A percentile compares a stretch with the other conserved stretches of the same genome.
Evolutionary conservation across 92 coral and sea anemone species (phyloP).

Genomic region (Phymanthus crucifer): DNA sequence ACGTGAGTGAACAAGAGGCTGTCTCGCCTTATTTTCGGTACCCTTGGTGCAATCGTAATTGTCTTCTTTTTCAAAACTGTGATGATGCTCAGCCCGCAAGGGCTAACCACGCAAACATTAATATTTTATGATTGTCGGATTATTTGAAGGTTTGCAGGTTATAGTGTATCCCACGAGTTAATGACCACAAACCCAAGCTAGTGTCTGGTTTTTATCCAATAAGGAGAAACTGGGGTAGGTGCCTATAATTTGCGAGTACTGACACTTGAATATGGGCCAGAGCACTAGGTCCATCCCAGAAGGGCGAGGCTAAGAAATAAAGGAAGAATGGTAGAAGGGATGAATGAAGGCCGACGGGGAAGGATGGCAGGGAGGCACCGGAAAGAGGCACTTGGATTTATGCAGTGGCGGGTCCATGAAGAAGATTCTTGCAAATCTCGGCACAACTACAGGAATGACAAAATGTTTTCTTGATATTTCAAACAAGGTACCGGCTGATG

Average conservation of each 20-base stretch:
- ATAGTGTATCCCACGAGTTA: background rate
- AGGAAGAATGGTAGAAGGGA: background rate
- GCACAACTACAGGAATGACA: too few species aligned
- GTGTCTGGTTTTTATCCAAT: background rate
- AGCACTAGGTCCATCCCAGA: too few species aligned
- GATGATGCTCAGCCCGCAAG: conserved; percentile 1
- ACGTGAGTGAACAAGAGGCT: too few species aligned
- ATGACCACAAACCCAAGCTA: background rate
- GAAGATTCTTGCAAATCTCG: too few species aligned
- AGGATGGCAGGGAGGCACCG: too few species aligned
- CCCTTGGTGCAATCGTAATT: background rate
- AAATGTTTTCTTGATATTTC: too few species aligned
- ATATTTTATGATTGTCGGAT: conserved; percentile 5
- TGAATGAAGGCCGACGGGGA: background rate
- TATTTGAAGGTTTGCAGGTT: background rate
- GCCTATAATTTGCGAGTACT: too few species aligned
- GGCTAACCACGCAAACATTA: conserved; percentile 3
- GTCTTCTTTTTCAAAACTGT: background rate
- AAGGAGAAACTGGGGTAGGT: background rate
- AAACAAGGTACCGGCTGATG: too few species aligned
- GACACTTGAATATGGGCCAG: too few species aligned
- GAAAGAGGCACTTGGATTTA: too few species aligned
- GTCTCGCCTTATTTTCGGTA: too few species aligned
- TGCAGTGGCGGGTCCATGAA: too few species aligned
- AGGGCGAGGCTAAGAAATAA: background rate